Conservation (phyloP, 1,140 invertebrate species). For the Goniozus legneri region DNA sequence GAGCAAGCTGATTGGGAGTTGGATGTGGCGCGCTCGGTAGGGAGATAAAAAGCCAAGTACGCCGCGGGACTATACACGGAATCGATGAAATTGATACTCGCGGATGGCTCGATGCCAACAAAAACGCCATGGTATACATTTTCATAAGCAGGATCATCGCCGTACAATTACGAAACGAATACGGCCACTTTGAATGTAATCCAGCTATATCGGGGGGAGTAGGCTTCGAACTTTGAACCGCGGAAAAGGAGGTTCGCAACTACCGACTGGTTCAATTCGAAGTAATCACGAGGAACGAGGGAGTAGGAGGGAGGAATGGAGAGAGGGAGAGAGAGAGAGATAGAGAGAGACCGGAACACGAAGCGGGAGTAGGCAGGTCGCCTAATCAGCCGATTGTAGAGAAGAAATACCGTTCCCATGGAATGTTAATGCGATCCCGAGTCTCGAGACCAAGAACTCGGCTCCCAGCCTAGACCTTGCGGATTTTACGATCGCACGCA, state of each 20-base stretch:
- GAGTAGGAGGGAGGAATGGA: neutral
- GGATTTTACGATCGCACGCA: constrained; percentile 28
- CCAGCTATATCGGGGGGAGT: too few relatives aligned
- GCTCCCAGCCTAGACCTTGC: too few relatives aligned
- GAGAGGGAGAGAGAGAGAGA: neutral
- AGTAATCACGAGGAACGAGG: neutral
- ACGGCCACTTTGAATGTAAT: neutral
- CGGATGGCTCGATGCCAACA: too few relatives aligned
- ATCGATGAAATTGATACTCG: too few relatives aligned
- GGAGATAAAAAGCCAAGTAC: too few relatives aligned
- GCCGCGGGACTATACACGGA: too few relatives aligned
- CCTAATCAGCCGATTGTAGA: constrained; percentile 26
- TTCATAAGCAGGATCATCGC: neutral
- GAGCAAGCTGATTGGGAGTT: too few relatives aligned
- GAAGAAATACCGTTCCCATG: constrained; percentile 44
- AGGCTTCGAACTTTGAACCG: neutral
- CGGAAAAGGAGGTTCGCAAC: neutral
- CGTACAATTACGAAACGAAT: neutral
- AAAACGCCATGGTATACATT: too few relatives aligned
- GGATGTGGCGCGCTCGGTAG: too few relatives aligned
- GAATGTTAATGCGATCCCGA: constrained; percentile 44
- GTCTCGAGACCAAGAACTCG: too few relatives aligned
- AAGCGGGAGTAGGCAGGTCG: constrained; percentile 12
- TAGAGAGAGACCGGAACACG: constrained; percentile 13
- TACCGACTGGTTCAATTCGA: neutral